Evolutionary conservation across 2,797 vertebrate species (phyloP), one percentile per base, ranked within the genome.

Genomic region (Malurus leucopterus): DNA sequence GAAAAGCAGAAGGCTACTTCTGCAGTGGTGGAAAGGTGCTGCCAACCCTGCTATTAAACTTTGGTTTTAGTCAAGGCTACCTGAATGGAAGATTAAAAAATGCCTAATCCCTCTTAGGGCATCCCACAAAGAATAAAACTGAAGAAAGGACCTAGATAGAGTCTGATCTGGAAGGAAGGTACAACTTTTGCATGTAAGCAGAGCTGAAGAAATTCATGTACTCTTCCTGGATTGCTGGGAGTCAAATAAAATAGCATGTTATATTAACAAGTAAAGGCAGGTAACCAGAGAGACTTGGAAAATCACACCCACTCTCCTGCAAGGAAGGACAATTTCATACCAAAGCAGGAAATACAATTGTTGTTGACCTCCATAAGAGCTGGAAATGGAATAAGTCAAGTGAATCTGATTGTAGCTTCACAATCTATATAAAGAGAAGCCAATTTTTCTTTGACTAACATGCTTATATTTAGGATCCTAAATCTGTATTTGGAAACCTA

Each of bases 391-490:
- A 18, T 68, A 73, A 95, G 77, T 88, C 79, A 87, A 93, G 76
- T 73, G 77, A 76, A 82, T 91, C 57, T 83, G 74, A 89, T 89
- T 91, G 89, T 88, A 84, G 69, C 80, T 92, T 88, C 53, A 58
- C 71, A 84, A 49, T 76, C 54, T 91, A 74, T 71, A 91, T 82
- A 89, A 90, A 88, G 34, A 89, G n/a, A 91, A 88, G 57, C 27
- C 57, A 67, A 23, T 79, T 86, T 84, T 71, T 86, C 73, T 92
- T 81, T 93, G 24, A 86, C 83, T 92, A 93, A 62, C 72, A 49
- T 65, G 71, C 77, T 91, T 93, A 92, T 93, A 95, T 93, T 94
- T 95, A 92, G 85, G 85, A 81, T 89, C 74, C 80, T 77, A 88
- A 91, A 76, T 86, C 89, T 82, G 71, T 93, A 95, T 92, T 94